Conservation (phyloP, 1,140 invertebrate species). For the Philotrypesis tridentata region DNA sequence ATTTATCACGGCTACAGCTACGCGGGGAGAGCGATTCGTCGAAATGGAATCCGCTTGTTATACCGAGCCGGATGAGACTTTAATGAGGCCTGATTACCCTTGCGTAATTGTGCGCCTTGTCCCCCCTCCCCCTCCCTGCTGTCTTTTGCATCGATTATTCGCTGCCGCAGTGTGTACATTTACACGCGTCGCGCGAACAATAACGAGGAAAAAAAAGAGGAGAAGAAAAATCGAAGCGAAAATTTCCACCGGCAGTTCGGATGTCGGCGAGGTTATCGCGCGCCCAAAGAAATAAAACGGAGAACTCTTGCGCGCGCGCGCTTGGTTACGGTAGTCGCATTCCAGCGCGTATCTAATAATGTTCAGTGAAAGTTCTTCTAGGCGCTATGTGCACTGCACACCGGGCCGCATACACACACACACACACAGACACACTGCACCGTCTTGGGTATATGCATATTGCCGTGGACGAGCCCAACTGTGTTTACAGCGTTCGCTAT, state of each 20-base stretch:
- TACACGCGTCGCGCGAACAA: neutral
- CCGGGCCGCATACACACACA: neutral
- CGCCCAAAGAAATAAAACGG: neutral
- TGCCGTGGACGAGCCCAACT: neutral
- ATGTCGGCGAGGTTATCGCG: neutral
- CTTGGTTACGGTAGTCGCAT: conserved; percentile 69
- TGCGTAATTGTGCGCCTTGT: too few relatives aligned
- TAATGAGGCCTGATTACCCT: too few relatives aligned
- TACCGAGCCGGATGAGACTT: too few relatives aligned
- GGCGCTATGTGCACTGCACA: neutral
- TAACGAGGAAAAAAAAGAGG: neutral
- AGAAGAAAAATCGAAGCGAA: neutral
- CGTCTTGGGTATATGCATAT: neutral
- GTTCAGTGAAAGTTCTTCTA: conserved; percentile 68
- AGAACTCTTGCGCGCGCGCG: neutral
- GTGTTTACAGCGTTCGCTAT: neutral
- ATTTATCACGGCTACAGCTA: neutral
- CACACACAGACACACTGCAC: neutral
- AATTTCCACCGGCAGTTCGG: too few relatives aligned
- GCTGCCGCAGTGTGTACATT: too few relatives aligned
- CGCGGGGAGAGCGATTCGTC: neutral
- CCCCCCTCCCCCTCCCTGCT: too few relatives aligned
- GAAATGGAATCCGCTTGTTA: neutral
- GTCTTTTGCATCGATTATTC: too few relatives aligned
- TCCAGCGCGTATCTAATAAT: conserved; percentile 71